These are phyloP conservation scores for Echinops telfairi DNA, from an alignment of 2,113 vertebrate species.

Conservation along the genomic window DNA sequence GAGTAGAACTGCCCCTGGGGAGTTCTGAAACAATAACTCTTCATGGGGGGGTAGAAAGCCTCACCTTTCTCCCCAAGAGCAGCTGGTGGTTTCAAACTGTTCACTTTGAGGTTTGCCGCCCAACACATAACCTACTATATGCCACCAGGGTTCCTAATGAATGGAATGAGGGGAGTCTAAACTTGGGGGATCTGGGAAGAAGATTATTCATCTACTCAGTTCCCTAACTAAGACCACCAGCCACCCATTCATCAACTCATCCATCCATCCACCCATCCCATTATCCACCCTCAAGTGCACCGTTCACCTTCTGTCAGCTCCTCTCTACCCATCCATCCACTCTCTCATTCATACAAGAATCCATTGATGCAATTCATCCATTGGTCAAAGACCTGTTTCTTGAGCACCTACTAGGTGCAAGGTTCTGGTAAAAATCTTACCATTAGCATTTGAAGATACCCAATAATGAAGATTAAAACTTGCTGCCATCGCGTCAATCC, in stretches of 20 bases:
- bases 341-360: not conserved
- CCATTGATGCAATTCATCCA: not conserved
- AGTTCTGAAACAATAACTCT: too few relatives aligned
- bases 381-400: not conserved
- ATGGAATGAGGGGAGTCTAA: not conserved
- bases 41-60: too few relatives aligned
- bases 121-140: too few relatives aligned
- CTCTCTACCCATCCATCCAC: not conserved
- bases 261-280: not conserved
- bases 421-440: not conserved
- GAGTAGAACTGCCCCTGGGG: too few relatives aligned
- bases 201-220: not conserved
- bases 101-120: too few relatives aligned
- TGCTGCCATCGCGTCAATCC: too few relatives aligned
- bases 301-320: not conserved
- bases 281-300: not conserved
- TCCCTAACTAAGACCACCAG: not conserved
- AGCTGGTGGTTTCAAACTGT: too few relatives aligned
- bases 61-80: too few relatives aligned
- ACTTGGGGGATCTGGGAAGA: not conserved
- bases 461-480: not conserved
- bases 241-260: not conserved
- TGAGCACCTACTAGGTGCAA: not conserved
- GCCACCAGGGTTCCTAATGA: too few relatives aligned
- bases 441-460: not conserved